Conservation (phyloP, 2,113 vertebrate species). For the Psammodynastes pulverulentus region DNA sequence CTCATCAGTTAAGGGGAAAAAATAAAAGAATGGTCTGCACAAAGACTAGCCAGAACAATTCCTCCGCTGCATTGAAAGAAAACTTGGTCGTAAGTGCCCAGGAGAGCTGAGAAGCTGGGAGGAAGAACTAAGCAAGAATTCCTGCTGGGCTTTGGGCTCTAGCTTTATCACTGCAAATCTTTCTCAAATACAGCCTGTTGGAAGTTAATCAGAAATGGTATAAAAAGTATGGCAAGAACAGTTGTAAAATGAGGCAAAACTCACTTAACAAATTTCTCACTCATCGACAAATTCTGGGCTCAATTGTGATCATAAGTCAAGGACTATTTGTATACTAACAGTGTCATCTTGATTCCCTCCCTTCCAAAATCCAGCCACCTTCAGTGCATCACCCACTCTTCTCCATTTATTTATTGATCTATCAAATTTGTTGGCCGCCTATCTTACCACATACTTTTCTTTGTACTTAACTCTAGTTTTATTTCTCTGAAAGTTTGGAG, state of each 20-base stretch:
- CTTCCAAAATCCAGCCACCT: neutral
- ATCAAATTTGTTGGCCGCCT: neutral
- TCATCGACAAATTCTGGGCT: neutral
- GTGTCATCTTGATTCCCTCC: neutral
- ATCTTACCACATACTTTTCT: neutral
- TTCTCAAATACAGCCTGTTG: neutral
- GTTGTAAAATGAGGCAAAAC: neutral
- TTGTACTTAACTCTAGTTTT: neutral
- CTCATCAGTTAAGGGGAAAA: neutral
- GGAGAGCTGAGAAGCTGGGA: neutral
- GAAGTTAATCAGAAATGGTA: neutral
- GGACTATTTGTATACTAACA: neutral
- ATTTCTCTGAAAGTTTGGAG: constrained; percentile 18
- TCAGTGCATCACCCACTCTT: neutral
- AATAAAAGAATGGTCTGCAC: neutral
- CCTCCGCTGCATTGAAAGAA: neutral
- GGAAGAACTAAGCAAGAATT: neutral
- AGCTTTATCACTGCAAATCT: neutral
- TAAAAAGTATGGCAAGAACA: neutral
- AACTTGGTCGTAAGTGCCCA: neutral
- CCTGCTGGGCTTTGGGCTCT: neutral
- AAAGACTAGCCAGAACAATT: neutral
- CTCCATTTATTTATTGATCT: neutral
- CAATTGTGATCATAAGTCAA: neutral
- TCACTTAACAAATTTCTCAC: neutral